Percentiles rank a stretch among this genome's conserved stretches.
Conservation (phyloP, 2,113 vertebrate species). For the Ramphastos sulfuratus region DNA sequence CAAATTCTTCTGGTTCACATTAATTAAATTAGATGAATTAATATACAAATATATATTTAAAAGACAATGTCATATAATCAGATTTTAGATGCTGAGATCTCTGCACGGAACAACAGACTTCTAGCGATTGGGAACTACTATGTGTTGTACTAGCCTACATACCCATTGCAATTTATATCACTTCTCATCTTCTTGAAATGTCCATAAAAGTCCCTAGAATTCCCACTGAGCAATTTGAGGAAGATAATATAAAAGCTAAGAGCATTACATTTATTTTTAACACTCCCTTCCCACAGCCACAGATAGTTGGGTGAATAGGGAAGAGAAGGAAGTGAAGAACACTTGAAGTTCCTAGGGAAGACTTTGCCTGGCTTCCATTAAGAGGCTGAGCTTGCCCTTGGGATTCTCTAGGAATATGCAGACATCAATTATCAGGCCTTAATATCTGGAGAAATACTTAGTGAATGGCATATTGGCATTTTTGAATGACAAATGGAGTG, state of each 20-base stretch:
- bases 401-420: not conserved
- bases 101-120: not conserved
- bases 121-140: not conserved
- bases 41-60: not conserved
- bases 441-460: not conserved
- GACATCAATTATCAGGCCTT: not conserved
- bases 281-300: not conserved
- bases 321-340: not conserved
- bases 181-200: not conserved
- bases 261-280: not conserved
- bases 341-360: not conserved
- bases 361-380: not conserved
- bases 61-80: not conserved
- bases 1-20: not conserved
- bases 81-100: not conserved
- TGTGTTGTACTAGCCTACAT: not conserved
- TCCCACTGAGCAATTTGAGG: not conserved
- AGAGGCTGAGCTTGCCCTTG: not conserved
- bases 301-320: not conserved
- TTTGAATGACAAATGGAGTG: not conserved
- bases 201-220: not conserved
- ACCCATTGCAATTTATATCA: not conserved
- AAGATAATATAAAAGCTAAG: not conserved
- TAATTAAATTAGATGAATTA: not conserved
- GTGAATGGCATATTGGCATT: not conserved